Evolutionary conservation across 2,797 vertebrate species (phyloP).

Genomic region (Pseudocheirus occidentalis): DNA sequence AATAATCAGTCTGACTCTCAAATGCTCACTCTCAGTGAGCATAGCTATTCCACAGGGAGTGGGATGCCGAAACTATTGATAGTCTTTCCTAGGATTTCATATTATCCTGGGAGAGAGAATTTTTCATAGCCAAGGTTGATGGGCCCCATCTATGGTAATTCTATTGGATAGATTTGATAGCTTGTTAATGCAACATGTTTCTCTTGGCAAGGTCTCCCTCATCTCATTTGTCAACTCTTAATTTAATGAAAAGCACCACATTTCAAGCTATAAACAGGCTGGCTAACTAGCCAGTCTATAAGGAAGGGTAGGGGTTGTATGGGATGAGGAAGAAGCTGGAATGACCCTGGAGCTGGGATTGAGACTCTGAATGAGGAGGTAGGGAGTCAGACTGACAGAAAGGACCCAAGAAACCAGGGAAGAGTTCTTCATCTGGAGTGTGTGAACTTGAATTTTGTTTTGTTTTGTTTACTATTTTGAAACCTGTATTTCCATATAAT

Average conservation of each 20-base stretch:
- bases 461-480: background rate
- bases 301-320: background rate
- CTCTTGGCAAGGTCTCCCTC: background rate
- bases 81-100: background rate
- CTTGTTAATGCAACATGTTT: background rate
- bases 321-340: background rate
- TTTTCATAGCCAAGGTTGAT: background rate
- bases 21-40: background rate
- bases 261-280: background rate
- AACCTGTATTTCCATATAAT: background rate
- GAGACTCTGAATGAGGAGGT: background rate
- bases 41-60: constrained; percentile 54
- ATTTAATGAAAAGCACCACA: background rate
- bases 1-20: constrained; percentile 50
- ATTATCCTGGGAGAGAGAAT: accelerated
- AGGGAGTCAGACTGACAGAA: background rate
- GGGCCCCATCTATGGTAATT: background rate
- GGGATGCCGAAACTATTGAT: background rate
- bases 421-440: background rate
- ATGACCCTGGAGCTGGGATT: background rate
- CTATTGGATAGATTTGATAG: background rate
- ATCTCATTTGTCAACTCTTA: constrained; percentile 21
- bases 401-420: background rate
- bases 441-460: background rate
- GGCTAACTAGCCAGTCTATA: background rate